Evolutionary conservation across 2,113 vertebrate genomes (phyloP).

Genomic region (Uria lomvia): DNA sequence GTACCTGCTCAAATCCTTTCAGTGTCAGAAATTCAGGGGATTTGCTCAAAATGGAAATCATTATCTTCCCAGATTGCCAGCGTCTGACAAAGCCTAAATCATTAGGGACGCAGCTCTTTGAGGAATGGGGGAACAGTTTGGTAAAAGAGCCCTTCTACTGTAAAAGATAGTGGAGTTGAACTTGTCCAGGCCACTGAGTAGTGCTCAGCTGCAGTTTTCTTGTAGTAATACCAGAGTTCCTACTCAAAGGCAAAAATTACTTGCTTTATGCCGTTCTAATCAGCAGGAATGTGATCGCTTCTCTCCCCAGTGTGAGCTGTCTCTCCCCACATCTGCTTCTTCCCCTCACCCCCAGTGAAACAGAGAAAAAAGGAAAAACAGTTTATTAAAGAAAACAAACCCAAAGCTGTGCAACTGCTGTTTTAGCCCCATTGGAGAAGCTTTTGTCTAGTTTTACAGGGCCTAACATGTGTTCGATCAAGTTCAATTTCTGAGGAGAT

Average conservation of each 20-base stretch:
- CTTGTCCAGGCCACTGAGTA: not conserved
- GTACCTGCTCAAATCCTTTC: not conserved
- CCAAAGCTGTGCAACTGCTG: constrained; percentile 24
- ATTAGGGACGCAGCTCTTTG: not conserved
- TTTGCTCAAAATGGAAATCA: not conserved
- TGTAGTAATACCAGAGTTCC: not conserved
- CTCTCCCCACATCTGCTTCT: constrained; percentile 11
- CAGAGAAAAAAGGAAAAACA: not conserved
- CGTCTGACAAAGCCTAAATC: not conserved
- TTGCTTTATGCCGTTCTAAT: not conserved
- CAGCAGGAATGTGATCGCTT: not conserved
- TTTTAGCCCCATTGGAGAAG: not conserved
- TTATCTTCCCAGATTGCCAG: not conserved
- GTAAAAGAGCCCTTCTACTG: not conserved
- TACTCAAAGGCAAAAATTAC: not conserved
- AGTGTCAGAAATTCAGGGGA: not conserved
- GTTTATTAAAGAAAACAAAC: constrained; percentile 50
- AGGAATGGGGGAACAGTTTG: not conserved
- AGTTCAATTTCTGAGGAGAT: constrained; percentile 38
- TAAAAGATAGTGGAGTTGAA: not conserved
- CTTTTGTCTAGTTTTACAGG: constrained; percentile 37
- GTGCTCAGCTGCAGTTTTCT: not conserved
- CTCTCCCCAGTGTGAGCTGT: not conserved
- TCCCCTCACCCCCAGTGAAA: not conserved
- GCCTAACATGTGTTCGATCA: constrained; percentile 39